These are phyloP conservation scores for Trachymyrmex septentrionalis DNA, from an alignment of 1,140 invertebrate genomes.

Conservation along the genomic window DNA sequence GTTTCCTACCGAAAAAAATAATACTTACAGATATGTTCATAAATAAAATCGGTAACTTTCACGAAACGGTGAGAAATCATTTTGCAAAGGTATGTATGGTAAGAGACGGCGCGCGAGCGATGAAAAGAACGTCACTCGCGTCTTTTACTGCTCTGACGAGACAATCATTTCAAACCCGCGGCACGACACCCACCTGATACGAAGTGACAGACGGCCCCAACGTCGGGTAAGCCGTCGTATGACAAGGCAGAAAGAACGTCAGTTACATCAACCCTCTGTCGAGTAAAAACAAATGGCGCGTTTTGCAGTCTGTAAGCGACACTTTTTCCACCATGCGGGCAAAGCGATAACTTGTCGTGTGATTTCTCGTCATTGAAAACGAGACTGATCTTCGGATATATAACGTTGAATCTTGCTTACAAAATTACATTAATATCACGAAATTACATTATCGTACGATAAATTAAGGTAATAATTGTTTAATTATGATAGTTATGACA, in stretches of 20 bases:
- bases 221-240: slow-evolving; percentile 58
- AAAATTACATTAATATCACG: neutral
- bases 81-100: neutral
- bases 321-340: slow-evolving; percentile 55
- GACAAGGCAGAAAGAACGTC: slow-evolving; percentile 59
- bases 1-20: neutral
- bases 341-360: slow-evolving; percentile 55
- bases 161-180: slow-evolving; percentile 61
- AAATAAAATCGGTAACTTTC: neutral
- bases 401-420: neutral
- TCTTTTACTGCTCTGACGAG: slow-evolving; percentile 46
- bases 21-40: slow-evolving; percentile 4
- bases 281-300: slow-evolving; percentile 61
- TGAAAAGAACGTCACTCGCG: slow-evolving; percentile 54
- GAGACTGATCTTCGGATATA: neutral
- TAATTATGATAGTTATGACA: neutral
- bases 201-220: slow-evolving; percentile 54
- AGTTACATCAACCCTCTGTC: slow-evolving; percentile 60
- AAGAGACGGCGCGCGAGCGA: slow-evolving; percentile 28
- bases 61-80: slow-evolving; percentile 31
- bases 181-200: slow-evolving; percentile 59
- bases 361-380: slow-evolving; percentile 46
- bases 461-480: neutral
- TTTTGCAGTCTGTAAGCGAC: slow-evolving; percentile 56
- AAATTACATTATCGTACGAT: neutral